Evolutionary conservation across 2,797 vertebrate genomes (phyloP).

Genomic region (Valencia hispanica): DNA sequence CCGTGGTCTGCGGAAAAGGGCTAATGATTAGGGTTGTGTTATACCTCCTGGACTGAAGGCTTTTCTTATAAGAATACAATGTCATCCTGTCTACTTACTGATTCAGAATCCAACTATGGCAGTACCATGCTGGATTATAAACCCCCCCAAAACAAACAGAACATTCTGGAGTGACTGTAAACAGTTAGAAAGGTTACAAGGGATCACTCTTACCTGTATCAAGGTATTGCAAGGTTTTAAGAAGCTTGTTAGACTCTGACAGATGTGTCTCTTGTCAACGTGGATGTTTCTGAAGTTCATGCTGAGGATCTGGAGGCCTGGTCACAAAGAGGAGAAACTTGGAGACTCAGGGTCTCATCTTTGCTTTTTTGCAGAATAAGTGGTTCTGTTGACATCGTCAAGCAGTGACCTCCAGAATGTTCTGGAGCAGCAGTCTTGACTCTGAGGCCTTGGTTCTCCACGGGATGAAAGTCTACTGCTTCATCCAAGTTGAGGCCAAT

Average conservation of each 20-base stretch:
- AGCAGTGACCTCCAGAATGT: neutral
- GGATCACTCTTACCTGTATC: neutral
- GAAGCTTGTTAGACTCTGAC: neutral
- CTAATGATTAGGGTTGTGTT: slow-evolving; percentile 42
- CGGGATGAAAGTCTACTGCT: neutral
- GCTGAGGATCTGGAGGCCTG: neutral
- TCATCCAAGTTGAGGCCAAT: neutral
- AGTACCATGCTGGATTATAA: slow-evolving; percentile 51
- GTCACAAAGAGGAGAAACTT: neutral
- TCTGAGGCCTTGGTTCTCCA: neutral
- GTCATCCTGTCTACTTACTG: slow-evolving; percentile 52
- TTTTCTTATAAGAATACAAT: slow-evolving; percentile 55
- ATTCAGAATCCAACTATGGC: slow-evolving; percentile 55
- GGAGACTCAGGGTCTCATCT: neutral
- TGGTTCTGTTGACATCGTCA: neutral
- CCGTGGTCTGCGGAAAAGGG: slow-evolving; percentile 31
- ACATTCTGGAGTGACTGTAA: slow-evolving; percentile 26
- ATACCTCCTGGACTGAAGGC: slow-evolving; percentile 25
- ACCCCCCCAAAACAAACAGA: slow-evolving; percentile 21
- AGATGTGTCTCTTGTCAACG: neutral
- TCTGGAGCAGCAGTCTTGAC: neutral
- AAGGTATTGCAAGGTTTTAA: neutral
- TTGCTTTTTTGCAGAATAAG: neutral
- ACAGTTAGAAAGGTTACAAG: neutral
- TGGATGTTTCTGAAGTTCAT: neutral